Evolutionary conservation across 2,797 vertebrate species (phyloP).

Genomic region (Pelodytes ibericus): DNA sequence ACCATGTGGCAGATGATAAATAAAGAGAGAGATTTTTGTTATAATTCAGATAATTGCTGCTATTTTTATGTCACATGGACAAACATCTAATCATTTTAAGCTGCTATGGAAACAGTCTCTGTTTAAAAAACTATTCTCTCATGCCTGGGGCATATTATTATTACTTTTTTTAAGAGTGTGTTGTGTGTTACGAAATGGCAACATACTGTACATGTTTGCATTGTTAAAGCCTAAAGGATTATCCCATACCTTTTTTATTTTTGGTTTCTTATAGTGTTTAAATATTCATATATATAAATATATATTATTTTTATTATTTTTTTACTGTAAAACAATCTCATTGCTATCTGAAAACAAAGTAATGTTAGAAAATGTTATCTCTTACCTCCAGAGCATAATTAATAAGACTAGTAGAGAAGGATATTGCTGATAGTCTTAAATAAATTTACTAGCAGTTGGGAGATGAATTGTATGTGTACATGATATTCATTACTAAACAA

Average conservation of each 20-base stretch:
- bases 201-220: conserved; percentile 42
- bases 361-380: neutral
- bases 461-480: too few relatives aligned
- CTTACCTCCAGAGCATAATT: neutral
- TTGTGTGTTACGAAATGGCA: conserved; percentile 27
- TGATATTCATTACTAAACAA: too few relatives aligned
- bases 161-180: conserved; percentile 38
- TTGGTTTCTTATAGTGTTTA: conserved; percentile 21
- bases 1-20: conserved; percentile 74
- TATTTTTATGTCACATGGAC: conserved; percentile 70
- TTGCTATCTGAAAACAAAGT: neutral
- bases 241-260: conserved; percentile 21
- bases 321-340: neutral
- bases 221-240: conserved; percentile 29
- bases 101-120: conserved; percentile 63
- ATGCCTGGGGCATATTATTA: conserved; percentile 50
- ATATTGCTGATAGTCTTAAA: neutral
- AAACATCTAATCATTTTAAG: conserved; percentile 69
- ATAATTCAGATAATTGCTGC: conserved; percentile 72
- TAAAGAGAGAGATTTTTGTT: conserved; percentile 75
- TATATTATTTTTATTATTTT: conserved; percentile 7
- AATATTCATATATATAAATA: conserved; percentile 22
- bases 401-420: neutral
- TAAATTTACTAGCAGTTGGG: too few relatives aligned
- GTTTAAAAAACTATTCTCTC: conserved; percentile 43